Percentiles rank a stretch among this genome's conserved stretches.
Evolutionary conservation across 2,113 vertebrate species (phyloP).

Genomic region (Neoarius graeffei): DNA sequence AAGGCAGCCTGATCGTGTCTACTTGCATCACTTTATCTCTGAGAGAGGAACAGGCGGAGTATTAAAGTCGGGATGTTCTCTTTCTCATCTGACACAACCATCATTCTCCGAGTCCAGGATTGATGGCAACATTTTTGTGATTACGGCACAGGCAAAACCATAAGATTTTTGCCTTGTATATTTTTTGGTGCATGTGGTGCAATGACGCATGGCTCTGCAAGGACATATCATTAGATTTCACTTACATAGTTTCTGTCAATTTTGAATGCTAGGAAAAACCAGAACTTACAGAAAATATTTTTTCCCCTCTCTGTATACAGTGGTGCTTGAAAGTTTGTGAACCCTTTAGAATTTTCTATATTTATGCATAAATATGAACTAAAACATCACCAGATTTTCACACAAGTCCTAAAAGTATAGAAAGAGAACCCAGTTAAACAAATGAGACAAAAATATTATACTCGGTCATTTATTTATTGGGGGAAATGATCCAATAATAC

Average conservation of each 20-base stretch:
- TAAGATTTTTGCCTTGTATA: neutral
- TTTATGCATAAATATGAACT: no score
- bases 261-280: neutral
- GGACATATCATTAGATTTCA: neutral
- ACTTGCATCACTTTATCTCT: conserved; percentile 65
- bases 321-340: no score
- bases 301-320: no score
- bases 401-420: no score
- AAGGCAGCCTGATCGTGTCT: conserved; percentile 59
- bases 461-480: no score
- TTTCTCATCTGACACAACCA: conserved; percentile 12
- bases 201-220: no score
- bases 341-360: no score
- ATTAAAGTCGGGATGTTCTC: conserved; percentile 54
- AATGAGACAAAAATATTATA: no score
- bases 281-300: no score
- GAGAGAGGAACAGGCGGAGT: conserved; percentile 49
- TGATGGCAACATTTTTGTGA: neutral
- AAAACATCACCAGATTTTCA: no score
- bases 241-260: neutral
- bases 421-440: no score
- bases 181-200: neutral
- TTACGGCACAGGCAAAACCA: neutral
- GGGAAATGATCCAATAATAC: no score
- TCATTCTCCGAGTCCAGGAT: neutral